Base-by-base conservation (phyloP, 2,113 vertebrate species). In the Oreochromis niloticus region DNA sequence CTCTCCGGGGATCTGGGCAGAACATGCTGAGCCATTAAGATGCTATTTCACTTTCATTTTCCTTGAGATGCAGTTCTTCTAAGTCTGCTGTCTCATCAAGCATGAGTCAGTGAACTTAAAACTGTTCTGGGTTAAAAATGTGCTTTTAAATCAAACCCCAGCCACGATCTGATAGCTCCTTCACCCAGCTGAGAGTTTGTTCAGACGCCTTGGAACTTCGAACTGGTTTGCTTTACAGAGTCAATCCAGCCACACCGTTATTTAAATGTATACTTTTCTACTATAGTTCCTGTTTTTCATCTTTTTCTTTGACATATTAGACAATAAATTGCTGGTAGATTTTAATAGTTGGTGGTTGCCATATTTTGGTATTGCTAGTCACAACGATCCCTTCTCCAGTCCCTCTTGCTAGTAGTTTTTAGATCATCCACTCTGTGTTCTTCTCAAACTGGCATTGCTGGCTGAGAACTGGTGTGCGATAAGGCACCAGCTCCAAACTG, bases 401-500 rank as follows among this genome's bases (percentile, higher is more conserved):
- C n/a, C 46, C 24, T 78, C 16, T 6, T 32, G 16, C 8, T 32
- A 50, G 71, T 5, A 2, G 16, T 0, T 19, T 78, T 50, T 32
- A 50, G 24, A 50, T 13, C 9, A 78, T 0, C 43, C 16, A 78
- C 3, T 78, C 30, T 32, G 46, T 8, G 71, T 12, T 30, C 12
- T 19, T 50, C 43, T 75, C 43, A 17, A 48, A 75, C 68, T 19
- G 48, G 41, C 43, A 48, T 46, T 48, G 43, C 43, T 78, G 27
- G 27, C 71, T 78, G 71, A 50, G 43, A 32, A 5, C 71, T 50
- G 71, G 43, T 78, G 16, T 50, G 43, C 2, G 71, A 78, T 78
- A 32, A 75, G 43, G 24, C 16, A 32, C 43, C 43, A 8, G 71
- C 43, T 78, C 43, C 43, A 7, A 32, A 19, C 43, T 50, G 43